These are phyloP conservation scores for Drosophila paulistorum DNA, from an alignment of 1,140 invertebrate genomes.

Conservation along the genomic window DNA sequence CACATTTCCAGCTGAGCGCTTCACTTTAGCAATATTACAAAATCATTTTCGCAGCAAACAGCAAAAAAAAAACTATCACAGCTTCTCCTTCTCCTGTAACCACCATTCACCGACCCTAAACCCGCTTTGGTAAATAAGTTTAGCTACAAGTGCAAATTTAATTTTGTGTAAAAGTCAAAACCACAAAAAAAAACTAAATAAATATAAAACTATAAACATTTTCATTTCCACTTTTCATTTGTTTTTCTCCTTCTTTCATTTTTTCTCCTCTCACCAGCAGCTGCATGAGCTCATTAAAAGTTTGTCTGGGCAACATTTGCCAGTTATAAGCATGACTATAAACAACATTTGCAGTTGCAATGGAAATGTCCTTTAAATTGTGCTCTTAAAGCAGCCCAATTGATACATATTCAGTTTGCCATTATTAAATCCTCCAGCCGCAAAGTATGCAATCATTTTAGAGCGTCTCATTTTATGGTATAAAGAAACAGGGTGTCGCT, in stretches of 20 bases:
- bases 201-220: constrained; percentile 18
- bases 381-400: neutral
- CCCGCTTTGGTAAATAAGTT: constrained; percentile 33
- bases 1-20: constrained; percentile 72
- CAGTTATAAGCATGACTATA: constrained; percentile 15
- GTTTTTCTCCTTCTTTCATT: neutral
- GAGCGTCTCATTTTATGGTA: no score
- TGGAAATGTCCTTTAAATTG: no score
- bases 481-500: no score
- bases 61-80: constrained; percentile 9
- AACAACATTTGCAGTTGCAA: constrained; percentile 43
- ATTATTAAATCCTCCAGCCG: neutral
- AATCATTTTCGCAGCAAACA: constrained; percentile 69
- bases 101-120: no score
- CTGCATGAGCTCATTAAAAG: constrained; percentile 62
- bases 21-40: constrained; percentile 74
- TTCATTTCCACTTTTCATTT: constrained; percentile 4
- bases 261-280: neutral
- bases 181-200: constrained; percentile 23
- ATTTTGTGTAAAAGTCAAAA: constrained; percentile 58
- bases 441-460: neutral
- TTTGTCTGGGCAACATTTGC: constrained; percentile 49
- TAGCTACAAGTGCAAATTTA: constrained; percentile 65
- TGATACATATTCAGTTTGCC: neutral
- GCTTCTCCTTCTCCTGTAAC: neutral